These are phyloP conservation scores for Galagoides demidoff DNA, from an alignment of 2,797 vertebrate species.

Conservation along the genomic window DNA sequence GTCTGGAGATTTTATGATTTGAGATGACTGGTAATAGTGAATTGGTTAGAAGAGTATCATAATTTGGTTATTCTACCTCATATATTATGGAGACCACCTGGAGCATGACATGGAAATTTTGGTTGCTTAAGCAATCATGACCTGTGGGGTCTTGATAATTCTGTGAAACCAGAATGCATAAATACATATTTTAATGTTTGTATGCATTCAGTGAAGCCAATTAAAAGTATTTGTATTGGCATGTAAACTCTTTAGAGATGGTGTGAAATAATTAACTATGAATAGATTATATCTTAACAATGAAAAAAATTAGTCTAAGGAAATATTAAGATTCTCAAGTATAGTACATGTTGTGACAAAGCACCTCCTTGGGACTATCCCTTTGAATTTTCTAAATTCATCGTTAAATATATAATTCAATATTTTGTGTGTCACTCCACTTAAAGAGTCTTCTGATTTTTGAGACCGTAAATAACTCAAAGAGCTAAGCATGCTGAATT, in stretches of 20 bases:
- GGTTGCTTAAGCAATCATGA: constrained; percentile 7
- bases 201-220: background rate
- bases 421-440: background rate
- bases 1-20: constrained; percentile 24
- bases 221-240: background rate
- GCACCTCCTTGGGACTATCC: background rate
- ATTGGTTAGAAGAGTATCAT: constrained; percentile 1
- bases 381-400: constrained; percentile 55
- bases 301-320: background rate
- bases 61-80: background rate
- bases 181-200: background rate
- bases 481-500: background rate
- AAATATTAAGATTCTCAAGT: background rate
- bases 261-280: background rate
- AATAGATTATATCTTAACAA: constrained; percentile 37
- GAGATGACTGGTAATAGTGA: background rate
- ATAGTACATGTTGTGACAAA: background rate
- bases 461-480: background rate
- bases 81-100: background rate
- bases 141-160: background rate
- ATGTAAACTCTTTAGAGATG: constrained; percentile 39
- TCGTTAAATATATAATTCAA: background rate
- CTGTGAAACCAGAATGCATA: constrained; percentile 24
- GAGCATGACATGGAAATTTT: background rate
- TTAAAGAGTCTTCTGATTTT: background rate